Evolutionary conservation across 2,797 vertebrate species (phyloP).

Genomic region (Eospalax fontanierii): DNA sequence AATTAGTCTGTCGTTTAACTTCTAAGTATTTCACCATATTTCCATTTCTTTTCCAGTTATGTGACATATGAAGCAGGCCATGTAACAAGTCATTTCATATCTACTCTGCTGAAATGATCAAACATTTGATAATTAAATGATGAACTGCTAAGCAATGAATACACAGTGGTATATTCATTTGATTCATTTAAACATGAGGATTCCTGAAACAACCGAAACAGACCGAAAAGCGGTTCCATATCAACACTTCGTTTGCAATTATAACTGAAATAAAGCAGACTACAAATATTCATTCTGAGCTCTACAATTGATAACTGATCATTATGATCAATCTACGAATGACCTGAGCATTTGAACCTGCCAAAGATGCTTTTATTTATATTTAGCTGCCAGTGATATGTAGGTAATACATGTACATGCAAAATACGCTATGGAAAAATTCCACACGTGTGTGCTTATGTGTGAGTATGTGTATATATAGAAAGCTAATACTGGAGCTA

Average conservation of each 20-base stretch:
- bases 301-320: neutral
- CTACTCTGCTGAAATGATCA: neutral
- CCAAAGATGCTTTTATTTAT: neutral
- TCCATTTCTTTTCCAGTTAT: conserved; percentile 36
- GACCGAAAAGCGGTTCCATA: neutral
- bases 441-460: neutral
- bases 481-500: no score
- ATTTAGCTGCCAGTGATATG: neutral
- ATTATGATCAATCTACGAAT: neutral
- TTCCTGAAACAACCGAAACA: neutral
- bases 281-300: conserved; percentile 47
- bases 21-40: conserved; percentile 58
- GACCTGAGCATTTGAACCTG: neutral
- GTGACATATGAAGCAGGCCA: neutral
- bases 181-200: neutral
- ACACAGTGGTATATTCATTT: neutral
- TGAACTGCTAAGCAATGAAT: neutral
- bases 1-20: conserved; percentile 16
- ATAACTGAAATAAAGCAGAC: conserved; percentile 49
- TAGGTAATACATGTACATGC: neutral
- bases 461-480: neutral
- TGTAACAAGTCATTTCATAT: neutral
- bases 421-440: conserved; percentile 36
- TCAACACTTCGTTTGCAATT: neutral
- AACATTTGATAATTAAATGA: conserved; percentile 32